These are phyloP conservation scores for Platygyra sinensis DNA, from an alignment of 64 coral and sea anemone genomes.

Conservation along the genomic window DNA sequence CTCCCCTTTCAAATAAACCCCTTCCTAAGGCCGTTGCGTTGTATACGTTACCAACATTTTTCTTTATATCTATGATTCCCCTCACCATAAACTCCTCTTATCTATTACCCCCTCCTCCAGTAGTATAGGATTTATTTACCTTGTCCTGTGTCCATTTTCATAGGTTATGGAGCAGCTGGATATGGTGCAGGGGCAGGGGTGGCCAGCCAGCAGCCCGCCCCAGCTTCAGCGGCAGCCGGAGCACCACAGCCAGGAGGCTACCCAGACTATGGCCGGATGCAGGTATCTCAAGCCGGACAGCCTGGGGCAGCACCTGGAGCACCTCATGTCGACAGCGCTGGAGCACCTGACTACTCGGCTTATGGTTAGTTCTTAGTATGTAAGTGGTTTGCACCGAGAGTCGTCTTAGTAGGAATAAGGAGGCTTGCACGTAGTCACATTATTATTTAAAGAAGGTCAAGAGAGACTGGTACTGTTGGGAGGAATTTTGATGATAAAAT, in stretches of 20 bases:
- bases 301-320: constrained; percentile 31
- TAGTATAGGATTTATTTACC: background rate
- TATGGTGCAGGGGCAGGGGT: background rate
- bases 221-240: background rate
- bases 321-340: background rate
- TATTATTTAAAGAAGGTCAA: too few species aligned
- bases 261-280: constrained; percentile 27
- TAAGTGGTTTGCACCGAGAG: too few species aligned
- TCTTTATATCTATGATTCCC: too few species aligned
- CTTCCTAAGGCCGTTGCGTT: too few species aligned
- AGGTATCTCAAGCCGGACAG: constrained; percentile 15
- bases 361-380: background rate
- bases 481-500: too few species aligned
- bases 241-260: background rate
- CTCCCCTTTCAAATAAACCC: too few species aligned
- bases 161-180: constrained; percentile 12
- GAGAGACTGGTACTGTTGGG: too few species aligned
- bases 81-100: too few species aligned
- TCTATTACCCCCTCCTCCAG: too few species aligned
- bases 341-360: constrained; percentile 22
- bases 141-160: background rate
- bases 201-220: background rate
- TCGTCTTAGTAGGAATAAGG: too few species aligned
- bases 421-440: too few species aligned
- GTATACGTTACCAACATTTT: too few species aligned